Evolutionary conservation across 1,140 invertebrate genomes (phyloP), one percentile per base, ranked within the genome.

Genomic region (Pseudachorutes palmiensis): DNA sequence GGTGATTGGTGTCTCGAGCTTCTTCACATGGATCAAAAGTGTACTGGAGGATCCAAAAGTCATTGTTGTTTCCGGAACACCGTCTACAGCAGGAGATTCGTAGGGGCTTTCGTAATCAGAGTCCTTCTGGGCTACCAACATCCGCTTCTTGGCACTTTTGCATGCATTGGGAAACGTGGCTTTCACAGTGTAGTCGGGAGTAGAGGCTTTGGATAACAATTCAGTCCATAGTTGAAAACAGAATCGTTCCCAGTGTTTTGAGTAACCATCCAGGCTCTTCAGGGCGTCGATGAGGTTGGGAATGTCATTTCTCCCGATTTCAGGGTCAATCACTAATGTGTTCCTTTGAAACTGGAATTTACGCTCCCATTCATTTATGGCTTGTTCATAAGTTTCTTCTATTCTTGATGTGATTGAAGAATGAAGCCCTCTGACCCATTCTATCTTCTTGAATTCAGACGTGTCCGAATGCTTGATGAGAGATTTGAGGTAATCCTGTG

Each of bases 271-370:
- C 0, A 67, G 30, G 64, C 71, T 70, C 41, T 58, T 28, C 14
- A 73, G 19, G 26, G 70, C 62, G n/a, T 69, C 65, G 1, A 73
- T 58, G 0, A 70, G 33, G 0, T 60, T 24, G 1, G 24, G 26
- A 22, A 70, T 61, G 36, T 69, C 33, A 12, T 16, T 30, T 22
- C 19, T 45, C 12, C 22, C 36, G n/a, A 24, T 45, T 48, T 59
- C 51, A n/a, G 48, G 58, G 58, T 71, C 51, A 58, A 73, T 62
- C 2, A 36, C 30, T 1, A 73, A 31, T 1, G 28, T 31, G 51
- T 71, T 70, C 2, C 65, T 61, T 31, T 68, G 63, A 66, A 73
- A 73, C 12, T 66, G 61, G 48, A 71, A 73, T 16, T 41, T 45
- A 12, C 12, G 19, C 57, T 66, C 57, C 69, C 69, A 71, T 33